Percentiles rank a stretch among this genome's conserved stretches.
Conservation (phyloP, 1,140 invertebrate genomes). For the Drosophila nebulosa region DNA sequence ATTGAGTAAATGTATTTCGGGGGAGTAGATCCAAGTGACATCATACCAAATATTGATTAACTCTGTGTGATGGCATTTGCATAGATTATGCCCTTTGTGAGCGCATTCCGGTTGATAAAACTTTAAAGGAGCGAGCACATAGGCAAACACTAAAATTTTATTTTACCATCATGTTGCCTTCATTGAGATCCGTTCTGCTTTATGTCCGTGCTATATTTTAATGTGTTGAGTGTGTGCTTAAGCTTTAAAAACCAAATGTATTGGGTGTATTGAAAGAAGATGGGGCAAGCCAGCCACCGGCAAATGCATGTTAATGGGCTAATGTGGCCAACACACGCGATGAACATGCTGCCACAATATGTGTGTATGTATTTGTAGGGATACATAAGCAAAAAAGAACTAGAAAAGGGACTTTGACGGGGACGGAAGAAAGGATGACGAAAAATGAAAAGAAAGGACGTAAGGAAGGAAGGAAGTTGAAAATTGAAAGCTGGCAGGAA, state of each 20-base stretch:
- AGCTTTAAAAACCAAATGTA: background rate
- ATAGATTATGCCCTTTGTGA: background rate
- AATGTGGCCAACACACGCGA: background rate
- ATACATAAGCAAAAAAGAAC: background rate
- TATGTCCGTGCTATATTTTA: background rate
- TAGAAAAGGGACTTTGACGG: background rate
- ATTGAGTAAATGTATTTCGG: background rate
- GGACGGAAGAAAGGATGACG: background rate
- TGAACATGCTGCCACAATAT: background rate
- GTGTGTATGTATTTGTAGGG: background rate
- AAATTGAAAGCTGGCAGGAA: background rate
- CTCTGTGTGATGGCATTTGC: background rate
- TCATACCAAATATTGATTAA: background rate
- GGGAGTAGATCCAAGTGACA: background rate
- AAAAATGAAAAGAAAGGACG: constrained; percentile 13
- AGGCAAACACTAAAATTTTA: background rate
- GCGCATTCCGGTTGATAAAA: background rate
- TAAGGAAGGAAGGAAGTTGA: constrained; percentile 18
- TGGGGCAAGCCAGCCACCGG: background rate
- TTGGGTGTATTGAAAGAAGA: background rate
- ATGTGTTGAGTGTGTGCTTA: no score
- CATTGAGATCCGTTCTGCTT: background rate
- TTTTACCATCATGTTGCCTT: background rate
- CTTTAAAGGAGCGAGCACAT: background rate
- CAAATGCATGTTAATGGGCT: background rate